Percentiles rank a stretch among this genome's conserved stretches.
These are phyloP conservation scores for Pteruthius melanotis DNA, from an alignment of 2,113 vertebrate species.

Conservation along the genomic window DNA sequence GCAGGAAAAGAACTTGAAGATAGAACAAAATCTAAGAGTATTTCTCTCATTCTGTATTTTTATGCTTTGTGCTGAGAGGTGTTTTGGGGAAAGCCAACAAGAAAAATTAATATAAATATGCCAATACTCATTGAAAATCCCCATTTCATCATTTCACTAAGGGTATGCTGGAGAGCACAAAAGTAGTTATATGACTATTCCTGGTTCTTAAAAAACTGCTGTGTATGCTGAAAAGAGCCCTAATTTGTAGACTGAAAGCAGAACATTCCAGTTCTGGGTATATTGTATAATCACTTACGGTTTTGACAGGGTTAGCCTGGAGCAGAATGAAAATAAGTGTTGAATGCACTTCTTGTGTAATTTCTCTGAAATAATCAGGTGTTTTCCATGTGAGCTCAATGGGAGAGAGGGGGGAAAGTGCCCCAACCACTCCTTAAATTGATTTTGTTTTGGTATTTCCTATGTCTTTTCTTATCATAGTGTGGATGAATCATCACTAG, in stretches of 20 bases:
- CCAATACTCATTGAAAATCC: not conserved
- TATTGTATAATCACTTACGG: not conserved
- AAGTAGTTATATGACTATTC: not conserved
- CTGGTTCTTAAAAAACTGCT: not conserved
- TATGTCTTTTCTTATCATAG: accelerated
- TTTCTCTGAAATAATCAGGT: not conserved
- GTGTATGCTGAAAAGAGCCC: not conserved
- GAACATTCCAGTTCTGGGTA: not conserved
- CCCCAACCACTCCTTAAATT: not conserved
- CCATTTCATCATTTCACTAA: not conserved
- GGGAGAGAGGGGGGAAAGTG: accelerated
- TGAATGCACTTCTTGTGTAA: not conserved
- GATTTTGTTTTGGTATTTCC: not conserved
- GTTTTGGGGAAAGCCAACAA: not conserved
- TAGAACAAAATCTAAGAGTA: not conserved
- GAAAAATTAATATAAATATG: not conserved
- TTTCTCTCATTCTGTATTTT: not conserved
- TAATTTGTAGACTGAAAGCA: not conserved
- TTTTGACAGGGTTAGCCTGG: constrained; percentile 17
- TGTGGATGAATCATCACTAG: not conserved
- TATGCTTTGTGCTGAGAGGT: not conserved
- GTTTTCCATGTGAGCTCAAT: not conserved
- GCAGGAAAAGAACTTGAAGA: not conserved
- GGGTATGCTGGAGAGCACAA: not conserved
- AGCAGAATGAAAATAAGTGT: constrained; percentile 8